These are phyloP conservation scores for Hydroisotoma schaefferi DNA, from an alignment of 2,888 invertebrate species.

Conservation along the genomic window DNA sequence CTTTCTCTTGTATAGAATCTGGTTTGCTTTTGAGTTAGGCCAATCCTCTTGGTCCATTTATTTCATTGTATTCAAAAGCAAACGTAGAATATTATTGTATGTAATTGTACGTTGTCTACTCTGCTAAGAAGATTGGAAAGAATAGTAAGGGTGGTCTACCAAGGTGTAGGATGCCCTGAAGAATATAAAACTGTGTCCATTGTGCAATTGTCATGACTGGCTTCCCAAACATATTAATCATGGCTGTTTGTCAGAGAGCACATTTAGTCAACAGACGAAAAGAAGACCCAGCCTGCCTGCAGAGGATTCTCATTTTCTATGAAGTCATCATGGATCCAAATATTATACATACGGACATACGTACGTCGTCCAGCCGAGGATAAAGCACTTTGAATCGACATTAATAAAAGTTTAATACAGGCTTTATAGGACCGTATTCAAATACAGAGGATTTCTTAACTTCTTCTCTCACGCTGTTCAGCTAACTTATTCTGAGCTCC, in stretches of 20 bases:
- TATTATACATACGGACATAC: not conserved
- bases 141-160: conserved; percentile 40
- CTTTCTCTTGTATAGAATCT: not conserved
- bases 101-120: not conserved
- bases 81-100: conserved; percentile 2
- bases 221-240: conserved; percentile 49
- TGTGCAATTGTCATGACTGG: conserved; percentile 49
- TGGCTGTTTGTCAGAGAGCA: conserved; percentile 45
- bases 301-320: conserved; percentile 42
- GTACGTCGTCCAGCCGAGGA: not conserved
- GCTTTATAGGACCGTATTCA: not conserved
- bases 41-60: conserved; percentile 7
- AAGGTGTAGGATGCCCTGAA: conserved; percentile 46
- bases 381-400: conserved; percentile 1
- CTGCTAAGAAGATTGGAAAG: not conserved
- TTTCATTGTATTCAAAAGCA: not conserved
- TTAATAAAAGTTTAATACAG: not conserved
- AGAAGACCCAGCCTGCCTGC: not conserved
- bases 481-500: not conserved
- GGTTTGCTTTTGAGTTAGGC: not conserved
- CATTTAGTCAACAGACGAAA: conserved; percentile 34
- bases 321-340: conserved; percentile 44
- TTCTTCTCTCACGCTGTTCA: conserved; percentile 5
- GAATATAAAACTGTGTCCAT: conserved; percentile 46
- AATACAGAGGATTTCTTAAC: not conserved